These are phyloP conservation scores for Bradysia coprophila DNA, from an alignment of 1,140 invertebrate genomes.

Conservation along the genomic window DNA sequence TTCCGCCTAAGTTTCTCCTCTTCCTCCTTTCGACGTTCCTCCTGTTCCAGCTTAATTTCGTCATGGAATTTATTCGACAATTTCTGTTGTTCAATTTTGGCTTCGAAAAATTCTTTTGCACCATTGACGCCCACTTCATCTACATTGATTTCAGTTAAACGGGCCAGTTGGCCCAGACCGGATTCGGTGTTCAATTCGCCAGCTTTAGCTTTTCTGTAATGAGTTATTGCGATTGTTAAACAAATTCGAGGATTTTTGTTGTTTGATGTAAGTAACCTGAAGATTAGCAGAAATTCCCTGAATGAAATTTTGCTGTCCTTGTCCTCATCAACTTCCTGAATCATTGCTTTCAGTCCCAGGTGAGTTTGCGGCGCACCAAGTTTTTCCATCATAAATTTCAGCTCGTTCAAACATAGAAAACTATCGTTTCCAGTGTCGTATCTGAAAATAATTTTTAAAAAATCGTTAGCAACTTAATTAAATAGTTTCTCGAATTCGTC, in stretches of 20 bases:
- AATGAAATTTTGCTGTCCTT: slow-evolving; percentile 77
- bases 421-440: slow-evolving; percentile 79
- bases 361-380: slow-evolving; percentile 90
- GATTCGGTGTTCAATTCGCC: slow-evolving; percentile 66
- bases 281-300: slow-evolving; percentile 78
- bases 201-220: slow-evolving; percentile 52
- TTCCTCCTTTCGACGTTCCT: slow-evolving; percentile 57
- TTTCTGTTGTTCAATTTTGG: slow-evolving; percentile 70
- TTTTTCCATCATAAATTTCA: slow-evolving; percentile 94
- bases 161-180: slow-evolving; percentile 62
- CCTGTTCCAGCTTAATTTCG: slow-evolving; percentile 72
- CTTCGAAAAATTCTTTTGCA: slow-evolving; percentile 82
- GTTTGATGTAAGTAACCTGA: slow-evolving; percentile 27
- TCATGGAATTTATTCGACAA: slow-evolving; percentile 70
- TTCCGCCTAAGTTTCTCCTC: slow-evolving; percentile 56
- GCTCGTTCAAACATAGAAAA: slow-evolving; percentile 67
- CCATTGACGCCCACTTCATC: slow-evolving; percentile 76
- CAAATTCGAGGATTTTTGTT: not conserved
- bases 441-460: no score
- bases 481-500: no score
- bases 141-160: slow-evolving; percentile 71
- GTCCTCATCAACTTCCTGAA: slow-evolving; percentile 85
- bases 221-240: not conserved
- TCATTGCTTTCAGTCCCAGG: slow-evolving; percentile 84
- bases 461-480: no score